Base-by-base conservation (phyloP, 2,113 vertebrate genomes). In the Rattus norvegicus region DNA sequence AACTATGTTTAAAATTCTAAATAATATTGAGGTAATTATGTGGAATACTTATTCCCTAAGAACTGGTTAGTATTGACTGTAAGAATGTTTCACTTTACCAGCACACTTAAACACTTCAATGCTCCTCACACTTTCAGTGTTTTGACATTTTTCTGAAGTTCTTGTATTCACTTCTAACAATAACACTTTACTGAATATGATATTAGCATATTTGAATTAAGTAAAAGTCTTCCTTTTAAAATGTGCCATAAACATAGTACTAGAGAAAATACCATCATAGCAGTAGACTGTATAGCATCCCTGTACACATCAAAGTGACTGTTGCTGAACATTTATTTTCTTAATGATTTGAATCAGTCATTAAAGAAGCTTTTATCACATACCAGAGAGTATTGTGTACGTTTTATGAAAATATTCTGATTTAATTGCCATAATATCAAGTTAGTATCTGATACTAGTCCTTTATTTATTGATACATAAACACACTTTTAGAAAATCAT, bases 1-100 rank as follows among this genome's bases (percentile, higher is more conserved):
- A 85, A 75, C 11, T 83, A 72, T 92, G 1, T 30, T 36, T 93
- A 70, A 73, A 2, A 93, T 83, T 90, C 86, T 72, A 96, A 75
- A 49, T 59, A 96, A 56, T 83, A 39, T 90, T 17, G 87, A 65
- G 3, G 79, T 59, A 77, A 92, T 49, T 76, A 43, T 54, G 28
- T 61, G 54, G 43, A 54, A 91, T 79, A 54, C 26, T 33, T 30
- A 36, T 20, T 43, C 16, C 19, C 28, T 39, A 43, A n/a, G 56
- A 65, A 3, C 59, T 63, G 14, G 24, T 19, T 84, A 43, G 3
- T 30, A 47, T 30, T 85, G 39, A 16, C 8, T 43, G 14, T 30
- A 83, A 65, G 59, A 47, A 30, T 16, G 16, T 47, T 47, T 85
- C n/a, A 28, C 63, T 84, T 65, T 47, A 65, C 1, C 2, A 85